Percentiles rank a stretch among this genome's conserved stretches.
phyloP scores from a whole-genome alignment of 2,888 invertebrate species.

The Drosophila formosana region DNA sequence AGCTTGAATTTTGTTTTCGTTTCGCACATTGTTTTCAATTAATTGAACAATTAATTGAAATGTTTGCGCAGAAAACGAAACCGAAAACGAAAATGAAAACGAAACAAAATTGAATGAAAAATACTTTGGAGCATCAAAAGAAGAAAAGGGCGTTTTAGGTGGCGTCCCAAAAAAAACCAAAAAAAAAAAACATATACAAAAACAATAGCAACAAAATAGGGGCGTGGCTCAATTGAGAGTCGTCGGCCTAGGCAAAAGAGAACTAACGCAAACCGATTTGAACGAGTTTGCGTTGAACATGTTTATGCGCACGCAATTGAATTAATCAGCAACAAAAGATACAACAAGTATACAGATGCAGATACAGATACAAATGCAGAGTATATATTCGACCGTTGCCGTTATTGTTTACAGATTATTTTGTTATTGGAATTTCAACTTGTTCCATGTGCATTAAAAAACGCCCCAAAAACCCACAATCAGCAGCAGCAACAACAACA shows the following conservation, averaged over 20 bases:
- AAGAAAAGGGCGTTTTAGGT: neutral
- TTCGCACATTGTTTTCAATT: constrained; percentile 68
- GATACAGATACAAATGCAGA: constrained; percentile 28
- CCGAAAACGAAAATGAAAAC: constrained; percentile 21
- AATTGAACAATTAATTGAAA: constrained; percentile 72
- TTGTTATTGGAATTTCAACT: constrained; percentile 13
- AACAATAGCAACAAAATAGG: neutral
- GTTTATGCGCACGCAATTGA: constrained; percentile 41
- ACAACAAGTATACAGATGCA: constrained; percentile 32
- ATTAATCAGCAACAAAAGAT: constrained; percentile 45
- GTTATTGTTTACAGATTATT: constrained; percentile 29
- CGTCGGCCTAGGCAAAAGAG: constrained; percentile 34
- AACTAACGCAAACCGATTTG: constrained; percentile 67
- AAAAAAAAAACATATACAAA: neutral
- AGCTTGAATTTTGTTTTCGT: constrained; percentile 49
- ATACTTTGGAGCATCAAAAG: constrained; percentile 33
- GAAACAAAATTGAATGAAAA: constrained; percentile 40
- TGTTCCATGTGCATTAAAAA: constrained; percentile 12
- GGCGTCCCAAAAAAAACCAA: neutral
- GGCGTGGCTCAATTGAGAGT: constrained; percentile 38
- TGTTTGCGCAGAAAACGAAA: constrained; percentile 59
- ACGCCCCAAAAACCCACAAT: constrained; percentile 44
- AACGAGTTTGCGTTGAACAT: constrained; percentile 61
- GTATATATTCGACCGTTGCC: constrained; percentile 13
- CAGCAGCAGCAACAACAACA: neutral